A percentile compares a stretch with the other conserved stretches of the same genome.
Conservation (phyloP, 2,888 invertebrate species). For the Tetragonisca angustula region DNA sequence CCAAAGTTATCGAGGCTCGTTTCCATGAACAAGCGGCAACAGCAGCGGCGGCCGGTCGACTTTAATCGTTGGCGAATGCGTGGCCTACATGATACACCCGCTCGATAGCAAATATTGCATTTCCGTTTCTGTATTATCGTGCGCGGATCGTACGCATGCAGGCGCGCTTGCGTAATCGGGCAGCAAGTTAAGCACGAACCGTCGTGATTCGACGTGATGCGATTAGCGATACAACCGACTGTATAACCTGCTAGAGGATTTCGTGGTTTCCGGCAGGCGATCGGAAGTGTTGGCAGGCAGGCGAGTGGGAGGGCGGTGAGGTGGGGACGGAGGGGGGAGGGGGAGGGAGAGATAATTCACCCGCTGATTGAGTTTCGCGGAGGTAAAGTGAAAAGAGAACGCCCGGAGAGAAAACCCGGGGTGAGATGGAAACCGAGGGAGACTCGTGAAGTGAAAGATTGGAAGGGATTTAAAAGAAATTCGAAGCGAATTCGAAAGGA, state of each 20-base stretch:
- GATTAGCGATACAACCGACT: neutral
- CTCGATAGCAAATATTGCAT: slow-evolving; percentile 51
- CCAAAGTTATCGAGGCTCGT: slow-evolving; percentile 26
- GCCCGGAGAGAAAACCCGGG: neutral
- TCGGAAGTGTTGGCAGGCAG: too few species aligned
- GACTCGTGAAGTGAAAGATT: neutral
- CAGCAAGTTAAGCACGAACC: slow-evolving; percentile 29
- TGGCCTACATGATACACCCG: slow-evolving; percentile 27
- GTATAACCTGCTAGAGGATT: too few species aligned
- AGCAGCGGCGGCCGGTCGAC: slow-evolving; percentile 12
- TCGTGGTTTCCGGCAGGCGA: too few species aligned
- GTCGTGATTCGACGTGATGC: slow-evolving; percentile 7
- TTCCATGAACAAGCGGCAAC: slow-evolving; percentile 10
- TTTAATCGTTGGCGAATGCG: slow-evolving; percentile 39
- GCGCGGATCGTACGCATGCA: slow-evolving; percentile 5
- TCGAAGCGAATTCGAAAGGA: slow-evolving; percentile 1
- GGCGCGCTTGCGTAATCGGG: slow-evolving; percentile 9
- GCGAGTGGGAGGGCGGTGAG: too few species aligned
- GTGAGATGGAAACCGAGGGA: too few species aligned
- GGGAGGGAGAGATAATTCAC: neutral
- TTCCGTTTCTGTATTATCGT: slow-evolving; percentile 38
- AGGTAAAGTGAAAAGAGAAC: neutral
- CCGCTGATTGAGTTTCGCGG: neutral
- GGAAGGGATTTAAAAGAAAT: neutral
- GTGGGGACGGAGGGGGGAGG: too few species aligned